A percentile compares a stretch with the other conserved stretches of the same genome.
Conservation (phyloP, 2,113 vertebrate species). For the Anthoscopus minutus region DNA sequence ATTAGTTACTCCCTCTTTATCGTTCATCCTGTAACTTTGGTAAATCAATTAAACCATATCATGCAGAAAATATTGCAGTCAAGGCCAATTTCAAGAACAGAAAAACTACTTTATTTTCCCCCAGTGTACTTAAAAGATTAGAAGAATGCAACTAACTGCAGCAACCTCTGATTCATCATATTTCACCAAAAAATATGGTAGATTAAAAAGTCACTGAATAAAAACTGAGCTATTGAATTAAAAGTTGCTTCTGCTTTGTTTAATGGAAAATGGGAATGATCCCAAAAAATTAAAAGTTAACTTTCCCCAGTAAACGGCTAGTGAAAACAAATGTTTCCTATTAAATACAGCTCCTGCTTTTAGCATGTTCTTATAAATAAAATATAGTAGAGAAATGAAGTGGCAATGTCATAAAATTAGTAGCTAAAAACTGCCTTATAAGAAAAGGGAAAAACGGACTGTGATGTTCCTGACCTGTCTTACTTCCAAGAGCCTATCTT, state of each 20-base stretch:
- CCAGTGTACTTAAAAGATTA: not conserved
- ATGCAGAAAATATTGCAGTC: not conserved
- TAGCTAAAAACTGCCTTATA: not conserved
- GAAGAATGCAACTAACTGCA: not conserved
- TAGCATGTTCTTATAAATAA: not conserved
- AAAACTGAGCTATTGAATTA: not conserved
- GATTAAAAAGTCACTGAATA: not conserved
- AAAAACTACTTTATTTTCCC: not conserved
- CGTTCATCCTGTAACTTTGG: not conserved
- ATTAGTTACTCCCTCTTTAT: not conserved
- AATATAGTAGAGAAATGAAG: not conserved
- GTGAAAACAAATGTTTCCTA: not conserved
- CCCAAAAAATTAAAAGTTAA: not conserved
- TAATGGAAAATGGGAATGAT: not conserved
- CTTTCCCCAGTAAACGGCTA: not conserved
- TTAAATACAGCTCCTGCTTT: not conserved
- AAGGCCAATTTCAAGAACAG: not conserved
- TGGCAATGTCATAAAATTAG: not conserved
- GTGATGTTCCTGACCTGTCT: rapidly evolving
- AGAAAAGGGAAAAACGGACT: not conserved
- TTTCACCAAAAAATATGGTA: not conserved
- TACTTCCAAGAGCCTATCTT: not conserved
- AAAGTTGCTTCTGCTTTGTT: not conserved
- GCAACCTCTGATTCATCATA: not conserved
- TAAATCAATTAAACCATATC: not conserved